phyloP scores from a whole-genome alignment of 1,140 invertebrate species.

The Orchesella cincta region DNA sequence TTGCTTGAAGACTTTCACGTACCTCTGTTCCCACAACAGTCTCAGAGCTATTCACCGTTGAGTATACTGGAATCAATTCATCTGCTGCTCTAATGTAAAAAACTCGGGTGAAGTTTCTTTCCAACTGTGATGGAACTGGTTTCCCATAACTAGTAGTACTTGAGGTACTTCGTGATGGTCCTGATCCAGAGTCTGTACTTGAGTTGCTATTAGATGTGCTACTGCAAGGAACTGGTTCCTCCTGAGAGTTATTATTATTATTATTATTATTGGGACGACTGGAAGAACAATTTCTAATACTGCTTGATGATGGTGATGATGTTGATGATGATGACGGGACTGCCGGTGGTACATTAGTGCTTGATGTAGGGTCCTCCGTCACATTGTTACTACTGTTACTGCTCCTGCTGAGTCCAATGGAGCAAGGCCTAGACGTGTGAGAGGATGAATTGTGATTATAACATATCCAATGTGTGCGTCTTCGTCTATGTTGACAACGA shows the following conservation, averaged over 20 bases:
- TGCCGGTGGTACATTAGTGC: not conserved
- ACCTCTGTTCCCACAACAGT: constrained; percentile 4
- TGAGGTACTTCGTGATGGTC: not conserved
- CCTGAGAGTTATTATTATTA: too few species aligned
- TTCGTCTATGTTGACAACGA: not conserved
- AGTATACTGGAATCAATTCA: constrained; percentile 48
- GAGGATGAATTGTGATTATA: not conserved
- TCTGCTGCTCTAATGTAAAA: constrained; percentile 42
- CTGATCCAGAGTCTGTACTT: not conserved
- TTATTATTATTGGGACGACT: too few species aligned
- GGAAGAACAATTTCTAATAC: too few species aligned
- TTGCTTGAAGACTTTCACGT: constrained; percentile 31
- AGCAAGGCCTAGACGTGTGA: not conserved
- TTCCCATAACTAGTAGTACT: not conserved
- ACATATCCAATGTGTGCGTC: not conserved
- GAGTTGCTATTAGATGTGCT: not conserved
- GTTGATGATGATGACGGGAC: not conserved
- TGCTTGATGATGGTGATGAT: not conserved
- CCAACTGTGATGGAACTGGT: constrained; percentile 26
- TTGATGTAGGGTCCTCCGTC: not conserved
- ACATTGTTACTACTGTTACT: not conserved
- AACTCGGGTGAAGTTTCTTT: constrained; percentile 35
- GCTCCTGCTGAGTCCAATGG: not conserved
- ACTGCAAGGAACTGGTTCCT: not conserved
- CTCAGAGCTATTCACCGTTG: not conserved